phyloP scores from a whole-genome alignment of 2,797 vertebrate genomes.

The Thamnophis elegans region DNA sequence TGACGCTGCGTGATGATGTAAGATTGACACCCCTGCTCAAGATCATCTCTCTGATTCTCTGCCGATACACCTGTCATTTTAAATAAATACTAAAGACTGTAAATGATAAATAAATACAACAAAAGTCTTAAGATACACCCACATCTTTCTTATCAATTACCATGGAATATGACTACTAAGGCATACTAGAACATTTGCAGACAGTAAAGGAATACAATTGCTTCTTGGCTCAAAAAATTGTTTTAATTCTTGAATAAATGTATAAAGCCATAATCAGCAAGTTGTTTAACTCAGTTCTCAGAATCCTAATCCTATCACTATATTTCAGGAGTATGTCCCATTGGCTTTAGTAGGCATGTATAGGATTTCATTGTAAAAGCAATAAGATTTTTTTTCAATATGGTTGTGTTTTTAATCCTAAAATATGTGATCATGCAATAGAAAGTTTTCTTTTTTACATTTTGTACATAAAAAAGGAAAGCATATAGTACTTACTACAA shows the following conservation, averaged over 20 bases:
- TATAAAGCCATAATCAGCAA: neutral
- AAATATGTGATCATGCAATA: neutral
- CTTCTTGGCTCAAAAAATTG: neutral
- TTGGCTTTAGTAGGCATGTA: neutral
- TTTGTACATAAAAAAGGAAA: neutral
- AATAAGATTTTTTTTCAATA: neutral
- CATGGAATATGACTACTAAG: neutral
- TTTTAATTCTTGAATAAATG: neutral
- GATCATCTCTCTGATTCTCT: neutral
- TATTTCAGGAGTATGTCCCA: neutral
- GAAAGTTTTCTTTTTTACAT: neutral
- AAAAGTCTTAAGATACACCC: neutral
- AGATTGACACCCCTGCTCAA: neutral
- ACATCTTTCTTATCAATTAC: neutral
- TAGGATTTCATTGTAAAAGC: neutral
- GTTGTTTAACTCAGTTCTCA: neutral
- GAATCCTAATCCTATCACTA: neutral
- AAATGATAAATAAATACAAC: neutral
- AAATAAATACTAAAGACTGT: neutral
- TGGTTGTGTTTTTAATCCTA: neutral
- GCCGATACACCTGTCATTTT: neutral
- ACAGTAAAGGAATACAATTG: neutral
- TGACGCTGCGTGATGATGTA: too few relatives aligned
- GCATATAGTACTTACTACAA: conserved; percentile 78
- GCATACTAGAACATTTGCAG: neutral